Evolutionary conservation across 2,888 invertebrate genomes (phyloP), one percentile per base, ranked within the genome.

Genomic region (Cordylochernes scorpioides): DNA sequence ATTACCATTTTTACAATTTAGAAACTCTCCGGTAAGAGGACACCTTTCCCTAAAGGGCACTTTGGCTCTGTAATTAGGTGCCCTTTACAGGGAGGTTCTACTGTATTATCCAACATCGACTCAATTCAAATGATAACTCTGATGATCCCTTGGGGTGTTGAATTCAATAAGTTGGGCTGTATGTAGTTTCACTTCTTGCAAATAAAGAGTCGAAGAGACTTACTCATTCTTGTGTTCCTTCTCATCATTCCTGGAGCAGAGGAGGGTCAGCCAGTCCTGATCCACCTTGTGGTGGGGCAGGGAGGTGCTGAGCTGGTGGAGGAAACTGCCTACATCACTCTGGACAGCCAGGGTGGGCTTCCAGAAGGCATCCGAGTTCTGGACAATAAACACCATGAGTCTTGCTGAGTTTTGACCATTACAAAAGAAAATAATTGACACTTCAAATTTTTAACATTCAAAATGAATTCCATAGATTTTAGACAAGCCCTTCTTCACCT

Each of bases 301-400:
- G 3, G 41, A 42, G 17, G 47, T 32, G 2, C 51, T 37, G 7
- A 62, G 38, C 19, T 49, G 45, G 5, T 53, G 43, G 3, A 65
- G 36, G 36, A 61, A 59, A 12, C 52, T 49, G 5, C 55, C 61
- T 6, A 58, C 60, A 48, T 63, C 63, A 4, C 54, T 57, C 42
- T 57, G 49, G 5, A 62, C 46, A 3, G 60, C 54, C 12, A 60
- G 40, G 3, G 54, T 51, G 2, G 63, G 59, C 37, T 58, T 58
- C 64, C 64, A 64, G 45, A 64, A 65, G 46, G 62, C 53, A 36
- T 59, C 61, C 6, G 61, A 54, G 45, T 64, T 64, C 59, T 61
- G 40, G 13, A 41, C 37, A n/a, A 30, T 14, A 10, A 2, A 5
- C 14, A 33, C 22, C 9, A 5, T 8, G 9, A 19, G 6, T 7